A percentile compares a stretch with the other conserved stretches of the same genome.
Conservation (phyloP, 1,140 invertebrate genomes). For the Drosophila sucinea region DNA sequence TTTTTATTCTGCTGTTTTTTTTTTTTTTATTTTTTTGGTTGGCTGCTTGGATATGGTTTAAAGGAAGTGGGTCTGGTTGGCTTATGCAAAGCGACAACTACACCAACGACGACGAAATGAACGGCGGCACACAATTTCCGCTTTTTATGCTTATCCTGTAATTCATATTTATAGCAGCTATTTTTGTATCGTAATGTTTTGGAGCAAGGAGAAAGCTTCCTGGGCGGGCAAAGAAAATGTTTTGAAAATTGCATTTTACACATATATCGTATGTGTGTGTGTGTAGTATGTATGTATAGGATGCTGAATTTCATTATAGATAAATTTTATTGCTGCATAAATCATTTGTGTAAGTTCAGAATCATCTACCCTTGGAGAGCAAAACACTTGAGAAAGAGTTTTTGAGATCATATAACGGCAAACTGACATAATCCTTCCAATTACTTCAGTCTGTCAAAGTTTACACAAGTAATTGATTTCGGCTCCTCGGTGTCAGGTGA, state of each 20-base stretch:
- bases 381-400: neutral
- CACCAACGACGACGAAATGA: slow-evolving; percentile 25
- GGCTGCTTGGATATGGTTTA: slow-evolving; percentile 11
- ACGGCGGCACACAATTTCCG: slow-evolving; percentile 77
- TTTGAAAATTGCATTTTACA: slow-evolving; percentile 71
- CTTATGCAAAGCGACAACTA: slow-evolving; percentile 70
- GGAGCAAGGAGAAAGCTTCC: slow-evolving; percentile 43
- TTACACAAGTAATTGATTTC: too few relatives aligned
- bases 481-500: too few relatives aligned
- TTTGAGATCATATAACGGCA: too few relatives aligned
- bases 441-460: too few relatives aligned
- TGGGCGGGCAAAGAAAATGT: slow-evolving; percentile 51
- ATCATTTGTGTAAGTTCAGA: neutral
- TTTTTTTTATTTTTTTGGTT: slow-evolving; percentile 4
- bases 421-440: too few relatives aligned
- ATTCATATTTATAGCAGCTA: slow-evolving; percentile 82
- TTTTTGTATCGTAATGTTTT: slow-evolving; percentile 66
- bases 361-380: neutral
- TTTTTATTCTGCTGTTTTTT: too few relatives aligned
- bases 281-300: slow-evolving; percentile 9
- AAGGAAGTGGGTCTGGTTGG: slow-evolving; percentile 40
- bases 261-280: neutral
- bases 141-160: slow-evolving; percentile 81
- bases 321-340: slow-evolving; percentile 50
- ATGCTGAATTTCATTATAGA: slow-evolving; percentile 56